Evolutionary conservation across 2,888 invertebrate species (phyloP), one percentile per base, ranked within the genome.

Genomic region (Phengaris arion): DNA sequence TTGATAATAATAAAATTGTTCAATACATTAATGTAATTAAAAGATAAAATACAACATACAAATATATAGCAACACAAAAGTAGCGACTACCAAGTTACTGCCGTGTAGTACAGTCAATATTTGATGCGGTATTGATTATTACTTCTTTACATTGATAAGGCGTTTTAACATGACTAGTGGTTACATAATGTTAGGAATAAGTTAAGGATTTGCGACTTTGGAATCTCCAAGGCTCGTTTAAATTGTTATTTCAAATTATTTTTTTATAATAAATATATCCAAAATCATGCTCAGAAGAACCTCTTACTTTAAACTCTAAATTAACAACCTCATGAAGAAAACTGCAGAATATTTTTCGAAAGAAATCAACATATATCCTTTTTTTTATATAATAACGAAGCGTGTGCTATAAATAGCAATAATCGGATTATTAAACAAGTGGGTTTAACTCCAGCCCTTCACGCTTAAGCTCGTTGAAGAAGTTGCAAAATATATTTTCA

Each of bases 51-150:
- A 46, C 10, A n/a, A n/a, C 10, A 59, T 22, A 55, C 55, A 55
- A 55, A 55, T n/a, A 15, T 10, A 59, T 59, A 64, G 64, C 12
- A 9, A 10, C 45, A 45, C 13, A 35, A 59, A 59, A 22, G 64
- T 64, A 45, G 64, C 64, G 13, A 64, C 35, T 35, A 35, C 35
- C 64, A 45, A 64, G 64, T 35, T 12, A 13, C 35, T 12, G 64
- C 35, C 64, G 35, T 6, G 48, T 64, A 64, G 64, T 45, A 12
- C 13, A 64, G 64, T 64, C 64, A 35, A 64, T 64, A 64, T 64
- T 64, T 64, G 35, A 64, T 64, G 64, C 64, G 6, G 35, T 64
- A 64, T 64, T 64, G 64, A 64, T 64, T 59, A 59, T 59, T 59
- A 45, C 35, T 64, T 64, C 64, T 64, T 45, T 64, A 64, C 64